Evolutionary conservation across 2,113 vertebrate genomes (phyloP).

Genomic region (Gorsachius goisagi): DNA sequence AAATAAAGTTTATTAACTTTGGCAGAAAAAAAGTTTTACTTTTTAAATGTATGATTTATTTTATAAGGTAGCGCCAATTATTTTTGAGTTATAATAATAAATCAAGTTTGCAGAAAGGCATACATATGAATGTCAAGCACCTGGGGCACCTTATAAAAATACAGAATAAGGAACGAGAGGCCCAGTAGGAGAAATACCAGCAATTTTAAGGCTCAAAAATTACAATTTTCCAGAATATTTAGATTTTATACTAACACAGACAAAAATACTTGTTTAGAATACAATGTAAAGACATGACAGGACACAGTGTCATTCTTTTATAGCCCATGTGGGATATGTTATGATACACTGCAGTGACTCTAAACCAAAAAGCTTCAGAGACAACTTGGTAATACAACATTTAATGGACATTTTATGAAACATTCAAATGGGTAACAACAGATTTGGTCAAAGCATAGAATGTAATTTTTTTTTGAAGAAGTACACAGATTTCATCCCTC

Average conservation of each 20-base stretch:
- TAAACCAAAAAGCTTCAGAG: neutral
- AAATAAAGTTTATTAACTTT: neutral
- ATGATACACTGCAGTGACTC: neutral
- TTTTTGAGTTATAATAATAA: neutral
- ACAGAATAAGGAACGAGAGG: neutral
- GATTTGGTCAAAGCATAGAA: neutral
- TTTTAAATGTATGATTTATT: neutral
- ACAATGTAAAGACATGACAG: neutral
- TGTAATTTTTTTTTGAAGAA: neutral
- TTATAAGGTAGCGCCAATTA: neutral
- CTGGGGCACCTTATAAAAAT: neutral
- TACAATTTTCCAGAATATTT: neutral
- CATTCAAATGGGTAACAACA: neutral
- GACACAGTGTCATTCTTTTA: neutral
- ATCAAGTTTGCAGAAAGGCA: neutral
- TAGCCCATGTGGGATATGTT: neutral
- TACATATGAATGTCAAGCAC: neutral
- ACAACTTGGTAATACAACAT: neutral
- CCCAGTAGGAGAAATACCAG: neutral
- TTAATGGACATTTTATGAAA: neutral
- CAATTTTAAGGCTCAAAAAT: neutral
- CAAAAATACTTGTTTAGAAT: neutral
- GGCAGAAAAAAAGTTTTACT: neutral
- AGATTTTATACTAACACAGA: neutral
- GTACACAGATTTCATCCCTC: neutral